These are phyloP conservation scores for Mellilla xanthometata DNA, from an alignment of 2,888 invertebrate species.

Conservation along the genomic window DNA sequence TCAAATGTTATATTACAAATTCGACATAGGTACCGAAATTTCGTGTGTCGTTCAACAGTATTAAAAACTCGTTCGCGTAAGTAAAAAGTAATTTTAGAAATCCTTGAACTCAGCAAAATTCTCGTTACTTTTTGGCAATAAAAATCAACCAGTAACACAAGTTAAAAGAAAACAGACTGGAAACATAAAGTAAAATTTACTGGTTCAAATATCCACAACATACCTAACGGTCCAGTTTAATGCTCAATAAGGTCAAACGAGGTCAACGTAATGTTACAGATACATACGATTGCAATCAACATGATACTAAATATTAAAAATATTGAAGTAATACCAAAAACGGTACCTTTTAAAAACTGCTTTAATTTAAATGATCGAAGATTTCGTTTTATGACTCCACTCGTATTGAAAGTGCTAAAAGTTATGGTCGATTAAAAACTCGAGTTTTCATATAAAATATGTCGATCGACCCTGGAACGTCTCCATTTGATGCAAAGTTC, in stretches of 20 bases:
- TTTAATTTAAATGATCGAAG: conserved; percentile 32
- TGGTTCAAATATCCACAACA: conserved; percentile 17
- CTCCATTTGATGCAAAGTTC: conserved; percentile 35
- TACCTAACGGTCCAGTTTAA: conserved; percentile 32
- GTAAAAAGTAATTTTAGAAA: no score
- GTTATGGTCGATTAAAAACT: conserved; percentile 40
- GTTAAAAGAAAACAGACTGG: conserved; percentile 6
- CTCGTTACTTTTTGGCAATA: neutral
- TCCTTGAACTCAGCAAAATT: no score
- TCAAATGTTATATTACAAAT: no score
- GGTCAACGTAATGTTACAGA: conserved; percentile 39
- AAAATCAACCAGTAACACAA: conserved; percentile 2
- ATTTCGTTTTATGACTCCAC: conserved; percentile 30
- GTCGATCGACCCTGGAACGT: conserved; percentile 27
- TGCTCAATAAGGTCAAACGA: conserved; percentile 45
- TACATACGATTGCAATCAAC: conserved; percentile 24
- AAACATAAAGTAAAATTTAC: conserved; percentile 16
- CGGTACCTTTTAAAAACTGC: conserved; percentile 37
- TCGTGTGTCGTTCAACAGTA: no score
- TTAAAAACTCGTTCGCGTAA: no score
- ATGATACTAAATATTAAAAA: conserved; percentile 25
- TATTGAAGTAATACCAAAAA: conserved; percentile 30
- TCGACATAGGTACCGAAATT: no score
- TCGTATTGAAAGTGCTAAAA: conserved; percentile 33
- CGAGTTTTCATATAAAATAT: conserved; percentile 28